Evolutionary conservation across 2,888 invertebrate species (phyloP).

Genomic region (Ptilodon capucinus): DNA sequence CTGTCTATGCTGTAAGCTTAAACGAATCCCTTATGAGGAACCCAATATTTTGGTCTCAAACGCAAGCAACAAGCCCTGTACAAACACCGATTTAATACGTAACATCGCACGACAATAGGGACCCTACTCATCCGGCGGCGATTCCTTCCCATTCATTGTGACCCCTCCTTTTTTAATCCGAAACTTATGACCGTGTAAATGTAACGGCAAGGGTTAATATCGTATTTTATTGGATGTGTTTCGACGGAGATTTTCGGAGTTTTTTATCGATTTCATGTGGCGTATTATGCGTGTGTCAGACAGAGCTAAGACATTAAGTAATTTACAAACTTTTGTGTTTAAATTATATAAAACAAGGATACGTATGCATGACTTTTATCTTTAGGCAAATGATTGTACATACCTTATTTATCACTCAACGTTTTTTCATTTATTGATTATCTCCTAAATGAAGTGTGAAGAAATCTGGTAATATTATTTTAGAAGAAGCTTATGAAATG

Average conservation of each 20-base stretch:
- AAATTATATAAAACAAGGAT: too few relatives aligned
- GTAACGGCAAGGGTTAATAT: conserved; percentile 68
- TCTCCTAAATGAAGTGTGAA: too few relatives aligned
- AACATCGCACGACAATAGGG: conserved; percentile 38
- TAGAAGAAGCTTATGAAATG: too few relatives aligned
- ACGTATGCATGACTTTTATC: too few relatives aligned
- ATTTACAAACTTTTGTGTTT: too few relatives aligned
- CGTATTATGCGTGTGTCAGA: neutral
- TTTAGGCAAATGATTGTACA: too few relatives aligned
- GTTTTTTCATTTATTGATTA: too few relatives aligned
- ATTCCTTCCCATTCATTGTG: conserved; percentile 53
- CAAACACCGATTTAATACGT: conserved; percentile 34
- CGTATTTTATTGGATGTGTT: conserved; percentile 65
- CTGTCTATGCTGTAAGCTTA: too few relatives aligned
- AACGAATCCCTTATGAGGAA: too few relatives aligned
- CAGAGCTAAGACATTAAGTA: too few relatives aligned
- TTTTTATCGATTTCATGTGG: conserved; percentile 31
- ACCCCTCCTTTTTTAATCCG: conserved; percentile 67
- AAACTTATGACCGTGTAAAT: conserved; percentile 75
- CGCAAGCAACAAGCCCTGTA: conserved; percentile 8
- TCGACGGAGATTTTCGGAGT: conserved; percentile 30
- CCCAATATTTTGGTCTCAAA: neutral
- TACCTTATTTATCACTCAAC: too few relatives aligned
- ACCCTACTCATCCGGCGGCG: conserved; percentile 53
- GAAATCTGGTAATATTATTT: too few relatives aligned